Conservation (phyloP, 30 jellyfish, hydroid and myxozoan species). For the Cassiopea andromeda region DNA sequence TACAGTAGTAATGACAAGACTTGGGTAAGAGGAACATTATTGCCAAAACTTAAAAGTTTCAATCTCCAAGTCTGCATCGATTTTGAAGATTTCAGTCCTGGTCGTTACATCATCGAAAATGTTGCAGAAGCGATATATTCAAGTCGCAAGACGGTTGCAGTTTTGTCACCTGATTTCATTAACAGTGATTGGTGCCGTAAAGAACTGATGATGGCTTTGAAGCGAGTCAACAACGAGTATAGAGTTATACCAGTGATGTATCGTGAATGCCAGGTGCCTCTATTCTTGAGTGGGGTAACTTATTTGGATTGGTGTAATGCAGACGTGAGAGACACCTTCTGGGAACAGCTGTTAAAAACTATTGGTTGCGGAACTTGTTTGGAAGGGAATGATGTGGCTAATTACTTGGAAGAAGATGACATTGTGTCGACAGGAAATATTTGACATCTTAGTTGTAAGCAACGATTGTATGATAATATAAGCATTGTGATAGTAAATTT, state of each 20-base stretch:
- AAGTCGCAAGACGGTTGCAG: constrained; percentile 90
- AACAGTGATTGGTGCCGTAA: constrained; percentile 73
- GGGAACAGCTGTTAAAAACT: constrained; percentile 78
- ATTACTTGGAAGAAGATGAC: no score
- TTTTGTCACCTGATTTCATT: constrained; percentile 86
- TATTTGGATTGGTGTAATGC: constrained; percentile 87
- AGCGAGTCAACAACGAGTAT: constrained; percentile 52
- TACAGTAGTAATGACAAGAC: constrained; percentile 77
- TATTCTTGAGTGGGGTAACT: constrained; percentile 53
- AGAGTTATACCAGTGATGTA: constrained; percentile 81
- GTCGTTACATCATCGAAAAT: constrained; percentile 72
- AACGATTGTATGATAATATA: background rate
- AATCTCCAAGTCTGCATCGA: constrained; percentile 78
- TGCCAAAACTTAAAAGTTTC: constrained; percentile 32
- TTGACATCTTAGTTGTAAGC: background rate
- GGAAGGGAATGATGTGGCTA: background rate
- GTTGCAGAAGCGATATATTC: constrained; percentile 77
- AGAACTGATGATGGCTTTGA: constrained; percentile 81
- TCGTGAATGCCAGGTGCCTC: constrained; percentile 81
- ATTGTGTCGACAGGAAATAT: no score
- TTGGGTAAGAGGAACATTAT: constrained; percentile 80
- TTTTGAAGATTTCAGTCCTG: constrained; percentile 74
- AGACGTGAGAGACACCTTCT: constrained; percentile 82
- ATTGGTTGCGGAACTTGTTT: constrained; percentile 16
- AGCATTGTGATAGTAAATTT: no score